Evolutionary conservation across 2,888 invertebrate genomes (phyloP).

Genomic region (Eupithecia exiguata): DNA sequence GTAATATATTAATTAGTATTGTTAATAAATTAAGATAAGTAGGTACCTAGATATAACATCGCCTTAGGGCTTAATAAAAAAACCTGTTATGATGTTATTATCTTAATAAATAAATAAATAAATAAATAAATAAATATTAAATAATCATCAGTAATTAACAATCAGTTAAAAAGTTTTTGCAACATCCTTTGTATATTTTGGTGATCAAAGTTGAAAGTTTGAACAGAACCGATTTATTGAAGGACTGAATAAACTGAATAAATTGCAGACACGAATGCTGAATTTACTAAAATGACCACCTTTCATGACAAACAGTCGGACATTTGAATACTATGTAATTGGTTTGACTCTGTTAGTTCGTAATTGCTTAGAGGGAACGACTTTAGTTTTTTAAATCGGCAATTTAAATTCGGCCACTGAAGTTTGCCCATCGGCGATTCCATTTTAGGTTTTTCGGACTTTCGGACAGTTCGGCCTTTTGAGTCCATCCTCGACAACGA

Average conservation of each 20-base stretch:
- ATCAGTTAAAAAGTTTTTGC: neutral
- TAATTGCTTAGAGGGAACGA: slow-evolving; percentile 4
- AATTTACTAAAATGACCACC: slow-evolving; percentile 3
- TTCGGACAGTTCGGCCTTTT: neutral
- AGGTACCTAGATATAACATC: no score
- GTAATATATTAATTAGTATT: no score
- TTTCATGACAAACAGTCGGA: slow-evolving; percentile 8
- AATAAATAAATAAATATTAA: no score
- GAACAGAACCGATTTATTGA: neutral
- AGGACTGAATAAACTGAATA: neutral
- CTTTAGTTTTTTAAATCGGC: slow-evolving; percentile 8
- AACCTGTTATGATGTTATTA: no score
- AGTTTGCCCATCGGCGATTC: neutral
- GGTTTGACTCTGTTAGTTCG: slow-evolving; percentile 1
- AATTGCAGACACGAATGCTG: slow-evolving; percentile 2
- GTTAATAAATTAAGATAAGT: no score
- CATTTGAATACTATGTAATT: neutral
- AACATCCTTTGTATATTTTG: neutral
- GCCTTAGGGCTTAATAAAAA: no score
- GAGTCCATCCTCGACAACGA: neutral
- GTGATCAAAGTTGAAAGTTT: neutral
- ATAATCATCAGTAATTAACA: no score
- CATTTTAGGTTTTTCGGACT: neutral
- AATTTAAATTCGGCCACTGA: slow-evolving; percentile 11
- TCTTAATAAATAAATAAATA: no score